These are phyloP conservation scores for Xanthorhoe spadicearia DNA, from an alignment of 2,888 invertebrate genomes.

Conservation along the genomic window DNA sequence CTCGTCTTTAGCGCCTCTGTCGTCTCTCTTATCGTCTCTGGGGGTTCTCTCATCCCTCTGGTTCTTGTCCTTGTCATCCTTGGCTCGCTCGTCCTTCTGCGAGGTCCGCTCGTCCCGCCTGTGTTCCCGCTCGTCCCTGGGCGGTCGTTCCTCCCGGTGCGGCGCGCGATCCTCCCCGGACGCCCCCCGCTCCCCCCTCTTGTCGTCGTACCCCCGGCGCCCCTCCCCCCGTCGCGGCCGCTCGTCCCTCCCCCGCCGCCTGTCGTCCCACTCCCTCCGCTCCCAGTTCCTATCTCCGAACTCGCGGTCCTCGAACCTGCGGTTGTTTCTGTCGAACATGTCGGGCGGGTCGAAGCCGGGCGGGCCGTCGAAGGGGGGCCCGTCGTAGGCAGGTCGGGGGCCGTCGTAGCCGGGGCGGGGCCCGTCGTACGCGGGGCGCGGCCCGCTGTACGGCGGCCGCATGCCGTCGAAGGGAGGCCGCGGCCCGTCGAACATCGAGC, in stretches of 20 bases:
- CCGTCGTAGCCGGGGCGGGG: conserved; percentile 58
- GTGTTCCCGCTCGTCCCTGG: conserved; percentile 47
- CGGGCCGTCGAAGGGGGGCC: conserved; percentile 57
- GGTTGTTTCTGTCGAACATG: conserved; percentile 72
- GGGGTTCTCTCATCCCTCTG: conserved; percentile 15
- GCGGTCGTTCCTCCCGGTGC: background rate
- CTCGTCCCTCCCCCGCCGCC: conserved; percentile 32
- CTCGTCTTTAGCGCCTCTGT: conserved; percentile 1
- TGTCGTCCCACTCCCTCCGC: conserved; percentile 66
- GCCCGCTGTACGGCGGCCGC: conserved; percentile 63
- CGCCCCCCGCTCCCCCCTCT: conserved; percentile 11
- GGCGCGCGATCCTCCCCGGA: background rate
- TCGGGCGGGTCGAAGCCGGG: conserved; percentile 64
- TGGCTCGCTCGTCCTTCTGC: conserved; percentile 26
- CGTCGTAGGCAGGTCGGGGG: conserved; percentile 52
- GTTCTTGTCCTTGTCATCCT: conserved; percentile 4
- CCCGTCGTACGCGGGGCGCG: conserved; percentile 57
- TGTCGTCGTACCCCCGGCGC: conserved; percentile 20
- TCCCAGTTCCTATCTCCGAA: conserved; percentile 72
- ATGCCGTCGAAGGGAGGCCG: conserved; percentile 55
- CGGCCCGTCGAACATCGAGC: conserved; percentile 55
- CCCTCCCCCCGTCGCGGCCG: conserved; percentile 27
- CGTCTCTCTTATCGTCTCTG: too few species aligned
- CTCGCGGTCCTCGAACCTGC: conserved; percentile 75
- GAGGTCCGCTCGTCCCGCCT: conserved; percentile 10